Evolutionary conservation across 2,113 vertebrate species (phyloP), one percentile per base, ranked within the genome.

Genomic region (Chlorodrepanis virens): DNA sequence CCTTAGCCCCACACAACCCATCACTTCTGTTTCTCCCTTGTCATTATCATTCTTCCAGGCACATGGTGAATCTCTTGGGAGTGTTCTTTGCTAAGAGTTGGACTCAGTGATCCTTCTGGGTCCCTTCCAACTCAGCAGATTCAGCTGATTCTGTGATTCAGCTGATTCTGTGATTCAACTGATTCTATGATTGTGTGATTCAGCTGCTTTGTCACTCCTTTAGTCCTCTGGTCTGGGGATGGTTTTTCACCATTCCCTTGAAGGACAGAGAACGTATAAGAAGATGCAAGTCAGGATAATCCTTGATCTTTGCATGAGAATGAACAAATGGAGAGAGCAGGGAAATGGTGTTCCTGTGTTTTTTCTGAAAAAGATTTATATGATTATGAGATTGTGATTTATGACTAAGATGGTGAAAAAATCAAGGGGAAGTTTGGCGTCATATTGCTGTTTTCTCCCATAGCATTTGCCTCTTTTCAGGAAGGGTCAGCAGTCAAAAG

Each of bases 401-500:
- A 25, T 82, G 39, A 47, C 8, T 40, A 56, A 81, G 52, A 71
- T 24, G 33, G 40, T 87, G 44, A 47, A 82, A 82, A 71, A 69
- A 27, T 24, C 47, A 71, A 92, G 40, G 64, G 45, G 33, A 89
- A 71, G 23, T 76, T 10, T 65, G 52, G 9, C 47, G 21, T 80
- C 0, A 0, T 33, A 16, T 76, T 0, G 0, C 28, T 81, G 21
- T 52, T 69, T 94, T 90, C 67, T 53, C 45, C 69, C 83, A 35
- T 65, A 93, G 37, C 70, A 23, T 54, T 39, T 20, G 12, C 19
- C 10, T 77, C 75, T 77, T 90, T 90, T 74, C 29, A 63, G 70
- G 76, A 90, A 94, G 42, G 63, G 25, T 82, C 71, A 93, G 71
- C 95, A 56, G 52, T 90, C 44, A 84, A 59, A 76, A 92, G 24